Percentiles rank a stretch among this genome's conserved stretches.
These are phyloP conservation scores for Lottia gigantea DNA, from an alignment of 2,888 invertebrate genomes.

Conservation along the genomic window DNA sequence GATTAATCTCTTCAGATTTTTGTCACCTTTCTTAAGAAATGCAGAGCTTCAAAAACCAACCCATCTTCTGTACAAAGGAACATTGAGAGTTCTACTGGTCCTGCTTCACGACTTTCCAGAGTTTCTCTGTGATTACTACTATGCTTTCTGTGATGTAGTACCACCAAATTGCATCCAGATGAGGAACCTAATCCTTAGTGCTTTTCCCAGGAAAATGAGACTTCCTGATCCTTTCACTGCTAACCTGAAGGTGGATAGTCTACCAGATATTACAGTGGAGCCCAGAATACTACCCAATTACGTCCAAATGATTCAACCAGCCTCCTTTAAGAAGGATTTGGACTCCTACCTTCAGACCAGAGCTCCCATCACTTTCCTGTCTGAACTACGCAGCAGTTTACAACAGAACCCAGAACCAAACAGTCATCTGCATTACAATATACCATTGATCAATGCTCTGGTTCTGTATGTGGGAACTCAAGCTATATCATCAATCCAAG, in stretches of 20 bases:
- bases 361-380: slow-evolving; percentile 93
- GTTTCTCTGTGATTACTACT: slow-evolving; percentile 98
- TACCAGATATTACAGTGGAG: slow-evolving; percentile 55
- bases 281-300: slow-evolving; percentile 92
- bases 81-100: slow-evolving; percentile 91
- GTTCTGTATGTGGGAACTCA: slow-evolving; percentile 98
- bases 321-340: slow-evolving; percentile 92
- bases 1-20: slow-evolving; percentile 94
- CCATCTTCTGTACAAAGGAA: slow-evolving; percentile 89
- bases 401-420: slow-evolving; percentile 81
- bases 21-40: slow-evolving; percentile 96
- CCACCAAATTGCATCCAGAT: slow-evolving; percentile 99
- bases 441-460: slow-evolving; percentile 94
- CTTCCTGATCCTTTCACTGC: slow-evolving; percentile 99
- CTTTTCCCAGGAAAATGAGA: slow-evolving; percentile 97
- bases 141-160: slow-evolving; percentile 98
- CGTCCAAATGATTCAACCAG: slow-evolving; percentile 85
- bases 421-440: slow-evolving; percentile 83
- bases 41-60: slow-evolving; percentile 95
- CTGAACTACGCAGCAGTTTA: slow-evolving; percentile 86
- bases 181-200: slow-evolving; percentile 96
- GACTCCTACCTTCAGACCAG: slow-evolving; percentile 96
- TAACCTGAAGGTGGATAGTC: slow-evolving; percentile 79
- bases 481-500: slow-evolving; percentile 90
- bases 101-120: slow-evolving; percentile 99